Conservation (phyloP, 2,113 vertebrate genomes). For the Heloderma charlesbogerti region DNA sequence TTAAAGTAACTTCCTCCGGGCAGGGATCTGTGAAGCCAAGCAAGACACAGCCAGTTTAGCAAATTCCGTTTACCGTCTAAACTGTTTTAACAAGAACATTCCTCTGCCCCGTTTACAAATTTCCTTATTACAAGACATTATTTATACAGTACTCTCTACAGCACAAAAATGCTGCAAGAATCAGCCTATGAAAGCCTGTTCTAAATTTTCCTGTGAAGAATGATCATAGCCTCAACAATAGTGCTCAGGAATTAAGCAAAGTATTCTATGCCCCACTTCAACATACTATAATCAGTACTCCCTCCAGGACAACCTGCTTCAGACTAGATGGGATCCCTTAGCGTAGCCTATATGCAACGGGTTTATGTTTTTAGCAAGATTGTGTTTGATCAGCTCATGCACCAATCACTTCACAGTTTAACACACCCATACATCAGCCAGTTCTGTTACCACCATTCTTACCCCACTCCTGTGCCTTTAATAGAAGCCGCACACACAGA, state of each 20-base stretch:
- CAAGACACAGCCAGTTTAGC: not conserved
- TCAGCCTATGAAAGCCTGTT: not conserved
- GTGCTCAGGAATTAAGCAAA: not conserved
- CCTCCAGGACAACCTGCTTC: fast-evolving
- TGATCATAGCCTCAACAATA: not conserved
- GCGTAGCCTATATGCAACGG: fast-evolving
- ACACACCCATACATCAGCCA: fast-evolving
- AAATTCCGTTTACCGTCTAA: not conserved
- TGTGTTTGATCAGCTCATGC: not conserved
- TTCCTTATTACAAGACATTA: not conserved
- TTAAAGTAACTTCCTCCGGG: not conserved
- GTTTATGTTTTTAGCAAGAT: not conserved
- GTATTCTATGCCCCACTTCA: fast-evolving
- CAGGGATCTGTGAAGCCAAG: not conserved
- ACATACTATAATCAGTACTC: not conserved
- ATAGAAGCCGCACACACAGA: not conserved
- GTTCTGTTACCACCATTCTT: not conserved
- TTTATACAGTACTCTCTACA: not conserved
- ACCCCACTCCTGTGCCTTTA: not conserved
- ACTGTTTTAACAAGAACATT: not conserved
- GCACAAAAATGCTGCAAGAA: not conserved
- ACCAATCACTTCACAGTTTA: not conserved
- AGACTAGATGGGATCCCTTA: not conserved
- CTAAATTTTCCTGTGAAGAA: not conserved
- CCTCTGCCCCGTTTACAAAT: not conserved